Evolutionary conservation across 1,140 invertebrate genomes (phyloP).

Genomic region (Doryteuthis pealeii): DNA sequence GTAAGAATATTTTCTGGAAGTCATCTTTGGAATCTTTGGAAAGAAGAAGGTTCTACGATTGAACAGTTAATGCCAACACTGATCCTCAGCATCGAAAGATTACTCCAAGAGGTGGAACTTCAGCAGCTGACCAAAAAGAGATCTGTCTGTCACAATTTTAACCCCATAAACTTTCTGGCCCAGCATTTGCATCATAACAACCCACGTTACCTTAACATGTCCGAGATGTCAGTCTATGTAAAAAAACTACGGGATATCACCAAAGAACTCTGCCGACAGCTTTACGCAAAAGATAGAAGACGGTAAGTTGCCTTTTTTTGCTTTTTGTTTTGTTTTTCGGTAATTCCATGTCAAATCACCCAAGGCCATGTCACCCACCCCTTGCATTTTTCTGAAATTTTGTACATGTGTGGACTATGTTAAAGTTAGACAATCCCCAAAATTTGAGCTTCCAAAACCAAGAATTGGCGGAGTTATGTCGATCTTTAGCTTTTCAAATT

Average conservation of each 20-base stretch:
- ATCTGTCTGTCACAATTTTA: constrained; percentile 54
- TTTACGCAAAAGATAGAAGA: constrained; percentile 15
- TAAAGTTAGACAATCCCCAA: no score
- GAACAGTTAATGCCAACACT: constrained; percentile 58
- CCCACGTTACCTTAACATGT: constrained; percentile 57
- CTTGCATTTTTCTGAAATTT: no score
- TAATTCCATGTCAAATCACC: no score
- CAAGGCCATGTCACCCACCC: no score
- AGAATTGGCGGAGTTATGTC: no score
- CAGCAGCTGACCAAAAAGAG: constrained; percentile 42
- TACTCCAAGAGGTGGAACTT: constrained; percentile 56
- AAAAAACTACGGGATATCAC: constrained; percentile 52
- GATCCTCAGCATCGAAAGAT: constrained; percentile 58
- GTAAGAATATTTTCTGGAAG: constrained; percentile 55
- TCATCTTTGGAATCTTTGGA: constrained; percentile 54
- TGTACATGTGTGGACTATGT: no score
- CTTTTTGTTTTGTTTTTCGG: no score
- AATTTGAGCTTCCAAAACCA: no score
- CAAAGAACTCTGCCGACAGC: constrained; percentile 52
- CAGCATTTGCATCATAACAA: constrained; percentile 61
- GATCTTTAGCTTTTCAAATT: no score
- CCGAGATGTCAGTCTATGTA: constrained; percentile 58
- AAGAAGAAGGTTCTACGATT: constrained; percentile 31
- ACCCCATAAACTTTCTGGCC: constrained; percentile 60
- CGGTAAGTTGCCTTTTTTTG: background rate